Conservation (phyloP, 2,797 vertebrate species). For the Buphagus erythrorhynchus region DNA sequence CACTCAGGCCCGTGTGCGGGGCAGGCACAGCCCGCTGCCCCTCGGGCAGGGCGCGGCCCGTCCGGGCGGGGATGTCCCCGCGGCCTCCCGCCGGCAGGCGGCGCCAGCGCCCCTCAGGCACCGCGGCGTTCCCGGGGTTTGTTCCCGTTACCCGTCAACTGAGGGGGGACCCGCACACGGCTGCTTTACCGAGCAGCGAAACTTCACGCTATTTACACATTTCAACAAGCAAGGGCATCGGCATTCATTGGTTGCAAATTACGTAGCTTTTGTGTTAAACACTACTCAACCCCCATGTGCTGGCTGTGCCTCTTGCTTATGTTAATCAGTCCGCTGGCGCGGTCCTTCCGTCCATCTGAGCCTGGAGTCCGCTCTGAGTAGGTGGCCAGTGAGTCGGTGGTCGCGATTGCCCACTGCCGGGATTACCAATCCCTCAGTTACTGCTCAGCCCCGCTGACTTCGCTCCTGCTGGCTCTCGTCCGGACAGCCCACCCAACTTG, state of each 20-base stretch:
- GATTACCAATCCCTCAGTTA: too few species aligned
- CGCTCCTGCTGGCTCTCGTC: not conserved
- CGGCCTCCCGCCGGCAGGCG: not conserved
- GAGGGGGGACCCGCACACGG: fast-evolving
- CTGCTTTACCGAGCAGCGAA: fast-evolving
- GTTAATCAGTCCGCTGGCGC: not conserved
- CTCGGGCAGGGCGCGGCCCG: not conserved
- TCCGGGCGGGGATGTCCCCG: fast-evolving
- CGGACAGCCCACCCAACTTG: not conserved
- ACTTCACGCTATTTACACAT: not conserved
- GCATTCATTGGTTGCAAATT: not conserved
- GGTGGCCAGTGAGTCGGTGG: not conserved
- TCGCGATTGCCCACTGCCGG: not conserved
- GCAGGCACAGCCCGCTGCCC: fast-evolving
- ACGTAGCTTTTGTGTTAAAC: not conserved
- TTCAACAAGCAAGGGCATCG: not conserved
- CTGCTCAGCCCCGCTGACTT: not conserved
- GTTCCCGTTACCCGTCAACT: not conserved
- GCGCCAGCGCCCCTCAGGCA: not conserved
- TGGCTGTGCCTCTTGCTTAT: too few species aligned
- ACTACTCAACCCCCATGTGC: not conserved
- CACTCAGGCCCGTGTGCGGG: fast-evolving
- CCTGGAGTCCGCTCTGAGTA: too few species aligned
- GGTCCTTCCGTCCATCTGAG: not conserved
- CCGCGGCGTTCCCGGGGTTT: fast-evolving